Percentiles rank a stretch among this genome's conserved stretches.
Conservation (phyloP, 2,888 invertebrate genomes). For the Heliconius sara region DNA sequence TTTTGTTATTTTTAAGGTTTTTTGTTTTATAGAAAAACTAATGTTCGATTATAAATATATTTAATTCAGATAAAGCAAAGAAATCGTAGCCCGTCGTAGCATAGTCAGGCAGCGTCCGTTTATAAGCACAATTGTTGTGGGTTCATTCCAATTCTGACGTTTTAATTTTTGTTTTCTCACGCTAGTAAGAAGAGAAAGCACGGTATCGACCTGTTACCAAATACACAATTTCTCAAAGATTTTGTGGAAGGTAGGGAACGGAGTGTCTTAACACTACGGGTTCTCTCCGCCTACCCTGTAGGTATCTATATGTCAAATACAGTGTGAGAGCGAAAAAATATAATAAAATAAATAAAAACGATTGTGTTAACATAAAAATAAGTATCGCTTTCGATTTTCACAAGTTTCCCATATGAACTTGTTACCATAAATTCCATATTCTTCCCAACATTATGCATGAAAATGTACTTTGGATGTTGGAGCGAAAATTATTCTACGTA, state of each 20-base stretch:
- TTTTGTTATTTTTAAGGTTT: not conserved
- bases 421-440: constrained; percentile 64
- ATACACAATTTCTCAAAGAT: no score
- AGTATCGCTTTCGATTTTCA: constrained; percentile 45
- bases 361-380: not conserved
- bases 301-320: no score
- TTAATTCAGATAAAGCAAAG: not conserved
- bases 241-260: no score
- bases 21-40: not conserved
- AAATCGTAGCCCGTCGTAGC: not conserved
- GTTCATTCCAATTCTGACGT: no score
- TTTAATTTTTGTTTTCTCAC: no score
- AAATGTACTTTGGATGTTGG: constrained; percentile 70
- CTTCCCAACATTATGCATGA: constrained; percentile 67
- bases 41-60: not conserved
- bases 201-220: not conserved
- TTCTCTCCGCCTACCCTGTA: no score
- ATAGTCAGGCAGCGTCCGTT: no score
- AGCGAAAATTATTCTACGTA: constrained; percentile 77
- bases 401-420: constrained; percentile 54
- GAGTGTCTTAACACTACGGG: no score
- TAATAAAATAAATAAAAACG: not conserved
- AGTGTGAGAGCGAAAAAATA: not conserved
- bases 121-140: no score
- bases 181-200: no score